Base-by-base conservation (phyloP, 2,888 invertebrate genomes). In the Caenorhabditis sp. region DNA sequence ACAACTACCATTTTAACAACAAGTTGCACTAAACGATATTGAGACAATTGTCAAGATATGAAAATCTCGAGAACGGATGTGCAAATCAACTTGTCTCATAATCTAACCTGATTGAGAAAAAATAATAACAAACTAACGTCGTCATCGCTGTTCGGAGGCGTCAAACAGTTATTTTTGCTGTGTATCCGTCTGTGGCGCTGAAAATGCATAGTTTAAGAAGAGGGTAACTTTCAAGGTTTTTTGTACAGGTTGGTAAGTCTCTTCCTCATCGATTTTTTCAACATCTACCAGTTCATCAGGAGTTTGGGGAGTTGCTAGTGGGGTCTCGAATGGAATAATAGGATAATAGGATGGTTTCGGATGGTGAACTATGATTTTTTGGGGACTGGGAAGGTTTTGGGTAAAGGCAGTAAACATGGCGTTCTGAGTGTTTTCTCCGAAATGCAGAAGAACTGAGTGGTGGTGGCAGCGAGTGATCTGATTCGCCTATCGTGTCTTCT, bases 61-160 rank as follows among this genome's bases (percentile, higher is more conserved):
- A 44, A 35, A 5, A 9, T 64, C 56, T 56, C 56, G 55, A 64
- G 24, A 64, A 44, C n/a, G 47, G 53, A 72, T 55, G 64, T 65
- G 65, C 74, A 58, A 37, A 32, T 18, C 24, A 50, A 53, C 50
- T 65, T 28, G 28, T 51, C 37, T 65, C 55, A 72, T 64, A 40
- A n/a, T 64, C 68, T 76, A 76, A 76, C 76, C 76, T 76, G 76
- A 55, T 68, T 61, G 32, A 68, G 35, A 51, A 76, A 77, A 69
- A 56, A 69, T 62, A 77, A 62, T 62, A 77, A 70, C 53, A 67
- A 71, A 82, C 82, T 77, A 61, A 82, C 82, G 61, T 82, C 82
- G 62, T 82, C 82, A 76, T 82, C 82, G 65, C 77, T 82, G 62
- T 71, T 78, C 28, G 82, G 82, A 9, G 77, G 77, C 47, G 67